Evolutionary conservation across 2,888 invertebrate genomes (phyloP), one percentile per base, ranked within the genome.

Genomic region (Polymixis flavicincta): DNA sequence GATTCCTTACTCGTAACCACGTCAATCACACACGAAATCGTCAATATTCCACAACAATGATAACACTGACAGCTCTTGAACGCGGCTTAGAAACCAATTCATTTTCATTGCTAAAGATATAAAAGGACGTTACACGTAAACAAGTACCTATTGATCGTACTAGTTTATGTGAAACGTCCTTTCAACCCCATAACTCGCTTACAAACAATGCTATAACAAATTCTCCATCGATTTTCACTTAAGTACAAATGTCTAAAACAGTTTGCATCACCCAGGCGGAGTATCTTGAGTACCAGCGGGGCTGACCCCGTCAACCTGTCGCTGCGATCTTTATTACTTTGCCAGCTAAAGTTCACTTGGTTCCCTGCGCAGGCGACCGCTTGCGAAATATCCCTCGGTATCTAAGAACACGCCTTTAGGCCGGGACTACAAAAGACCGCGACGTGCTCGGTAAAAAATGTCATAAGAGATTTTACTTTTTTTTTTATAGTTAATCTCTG

Each of bases 281-380:
- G 65, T 37, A 87, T 86, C 86, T 77, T 69, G 69, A 64, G 66
- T 76, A 74, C 78, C 65, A 48, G 48, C 63, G 82, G 71, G 73
- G 22, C 32, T 80, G 76, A 89, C 88, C 89, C 89, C 87, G 87
- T 88, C 90, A 90, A 92, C 89, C 89, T 90, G 92, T 91, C 92
- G 84, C 87, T 85, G 72, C 82, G 84, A 85, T 76, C 81, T 85
- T 86, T 89, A 88, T 85, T 88, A 80, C 78, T 75, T 72, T 75
- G 59, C 71, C 75, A 70, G 72, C 71, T 92, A 93, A 93, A 93
- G 93, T 92, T 93, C 93, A 93, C 80, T 78, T 84, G 83, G 88
- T 92, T 92, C 92, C 91, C 86, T 81, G 88, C 85, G 85, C 87
- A 76, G 80, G 85, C 85, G 76, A 82, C 78, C 82, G 76, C 84